These are phyloP conservation scores for Heliothis subflexa DNA, from an alignment of 1,140 invertebrate species.

Conservation along the genomic window DNA sequence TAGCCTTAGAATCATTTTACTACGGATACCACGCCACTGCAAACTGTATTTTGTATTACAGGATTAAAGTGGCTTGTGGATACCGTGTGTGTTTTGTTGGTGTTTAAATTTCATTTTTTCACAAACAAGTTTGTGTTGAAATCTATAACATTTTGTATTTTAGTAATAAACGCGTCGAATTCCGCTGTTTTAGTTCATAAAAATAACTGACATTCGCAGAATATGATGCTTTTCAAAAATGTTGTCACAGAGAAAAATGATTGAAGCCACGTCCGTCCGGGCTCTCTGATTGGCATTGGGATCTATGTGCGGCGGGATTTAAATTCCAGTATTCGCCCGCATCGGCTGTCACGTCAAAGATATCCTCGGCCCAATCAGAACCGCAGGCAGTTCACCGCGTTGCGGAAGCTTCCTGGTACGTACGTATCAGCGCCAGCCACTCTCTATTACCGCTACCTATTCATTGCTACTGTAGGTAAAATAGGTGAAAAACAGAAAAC, in stretches of 20 bases:
- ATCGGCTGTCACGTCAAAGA: slow-evolving; percentile 4
- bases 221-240: too few species aligned
- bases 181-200: too few species aligned
- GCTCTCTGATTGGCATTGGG: not conserved
- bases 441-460: not conserved
- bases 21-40: not conserved
- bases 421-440: not conserved
- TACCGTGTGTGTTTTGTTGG: too few species aligned
- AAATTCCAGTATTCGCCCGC: not conserved
- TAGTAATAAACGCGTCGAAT: too few species aligned
- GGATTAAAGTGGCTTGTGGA: too few species aligned
- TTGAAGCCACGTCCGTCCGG: too few species aligned
- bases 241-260: too few species aligned
- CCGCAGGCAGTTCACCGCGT: not conserved
- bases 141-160: too few species aligned
- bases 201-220: not conserved
- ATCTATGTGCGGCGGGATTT: not conserved
- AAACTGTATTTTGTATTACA: not conserved
- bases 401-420: not conserved
- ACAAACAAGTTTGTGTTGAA: too few species aligned
- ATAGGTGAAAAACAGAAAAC: too few species aligned
- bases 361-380: not conserved
- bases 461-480: not conserved
- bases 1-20: too few species aligned
- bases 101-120: too few species aligned